Base-by-base conservation (phyloP, 2,113 vertebrate species). In the Amphiprion percula region DNA sequence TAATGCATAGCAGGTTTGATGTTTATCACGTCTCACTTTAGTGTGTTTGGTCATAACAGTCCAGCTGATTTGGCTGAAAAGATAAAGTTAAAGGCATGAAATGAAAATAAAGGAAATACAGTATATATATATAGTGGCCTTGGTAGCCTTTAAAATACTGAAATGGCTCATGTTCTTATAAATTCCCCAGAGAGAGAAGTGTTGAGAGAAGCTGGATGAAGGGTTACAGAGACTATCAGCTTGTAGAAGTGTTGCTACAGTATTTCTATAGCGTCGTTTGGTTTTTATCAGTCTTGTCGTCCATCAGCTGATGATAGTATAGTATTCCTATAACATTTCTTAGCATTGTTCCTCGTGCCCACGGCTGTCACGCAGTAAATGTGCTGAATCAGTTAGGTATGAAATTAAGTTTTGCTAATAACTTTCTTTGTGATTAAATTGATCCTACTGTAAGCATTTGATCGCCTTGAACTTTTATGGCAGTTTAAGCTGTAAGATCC, bases 381-480 rank as follows among this genome's bases (percentile, higher is more conserved):
- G 53, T 69, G 79, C 72, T 73, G 77, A 82, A 67, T 53, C 82
- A 80, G 63, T 84, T 82, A 70, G 79, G 64, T 83, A 77, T 88
- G 87, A 88, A 90, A 91, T 90, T 83, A 88, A 77, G 71, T 84
- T 80, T 68, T 15, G 24, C 74, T 85, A 85, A 78, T 79, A 88
- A 81, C 62, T 89, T 84, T 86, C 78, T 84, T 79, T 82, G 80
- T 83, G 82, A 83, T 83, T 79, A 88, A 71, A 88, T 55, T 61
- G 47, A 78, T 41, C 28, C 62, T 33, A 73, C 61, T 28, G 6
- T 60, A 72, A 73, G 73, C 6, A 2, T 87, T 72, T 79, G 74
- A 88, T 74, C 71, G 83, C 60, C 54, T 52, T 68, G 69, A 84
- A 83, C 74, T 86, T 83, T 84, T 74, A 82, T 90, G 67, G 8